These are phyloP conservation scores for Adelges cooleyi DNA, from an alignment of 1,140 invertebrate species.

Conservation along the genomic window DNA sequence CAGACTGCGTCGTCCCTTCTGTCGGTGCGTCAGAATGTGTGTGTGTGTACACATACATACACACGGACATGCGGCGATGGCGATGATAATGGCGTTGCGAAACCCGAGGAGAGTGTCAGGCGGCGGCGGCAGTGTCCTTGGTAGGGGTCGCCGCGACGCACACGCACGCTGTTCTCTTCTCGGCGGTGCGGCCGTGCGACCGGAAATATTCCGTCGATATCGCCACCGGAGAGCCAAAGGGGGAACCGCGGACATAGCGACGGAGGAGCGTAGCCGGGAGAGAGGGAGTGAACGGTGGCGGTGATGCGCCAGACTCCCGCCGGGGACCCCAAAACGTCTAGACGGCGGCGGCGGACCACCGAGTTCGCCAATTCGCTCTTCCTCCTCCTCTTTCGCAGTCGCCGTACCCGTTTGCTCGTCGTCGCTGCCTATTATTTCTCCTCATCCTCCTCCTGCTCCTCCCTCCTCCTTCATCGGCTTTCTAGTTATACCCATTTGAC, in stretches of 20 bases:
- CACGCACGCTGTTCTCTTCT: conserved; percentile 4
- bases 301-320: conserved; percentile 11
- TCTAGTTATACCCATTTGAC: too few relatives aligned
- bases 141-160: not conserved
- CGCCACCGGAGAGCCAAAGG: not conserved
- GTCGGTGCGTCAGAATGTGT: too few relatives aligned
- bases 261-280: not conserved
- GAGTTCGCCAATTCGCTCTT: conserved; percentile 9
- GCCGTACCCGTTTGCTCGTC: too few relatives aligned
- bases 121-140: too few relatives aligned
- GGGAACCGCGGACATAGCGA: not conserved
- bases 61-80: too few relatives aligned
- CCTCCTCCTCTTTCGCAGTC: too few relatives aligned
- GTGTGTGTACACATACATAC: too few relatives aligned
- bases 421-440: too few relatives aligned
- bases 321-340: not conserved
- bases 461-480: too few relatives aligned
- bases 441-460: too few relatives aligned
- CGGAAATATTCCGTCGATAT: conserved; percentile 24
- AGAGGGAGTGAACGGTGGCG: not conserved
- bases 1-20: too few relatives aligned
- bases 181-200: not conserved
- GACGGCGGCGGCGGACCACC: conserved; percentile 4
- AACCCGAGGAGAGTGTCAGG: not conserved
- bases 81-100: not conserved